These are phyloP conservation scores for Acanthopleura granulata DNA, from an alignment of 2,888 invertebrate genomes.

Conservation along the genomic window DNA sequence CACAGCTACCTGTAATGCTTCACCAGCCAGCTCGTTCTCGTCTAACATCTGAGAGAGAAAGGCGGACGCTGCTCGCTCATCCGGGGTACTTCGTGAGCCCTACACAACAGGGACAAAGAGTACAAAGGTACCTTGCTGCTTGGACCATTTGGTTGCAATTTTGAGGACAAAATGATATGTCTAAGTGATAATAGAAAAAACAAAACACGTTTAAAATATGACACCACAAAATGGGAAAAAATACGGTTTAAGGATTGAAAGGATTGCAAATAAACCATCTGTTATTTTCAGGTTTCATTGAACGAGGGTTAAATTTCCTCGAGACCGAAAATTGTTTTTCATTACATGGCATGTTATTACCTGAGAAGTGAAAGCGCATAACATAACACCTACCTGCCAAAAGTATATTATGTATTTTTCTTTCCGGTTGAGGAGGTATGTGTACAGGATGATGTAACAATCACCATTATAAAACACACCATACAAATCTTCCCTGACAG, in stretches of 20 bases:
- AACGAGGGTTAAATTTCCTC: too few species aligned
- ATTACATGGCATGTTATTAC: too few species aligned
- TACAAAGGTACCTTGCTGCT: too few species aligned
- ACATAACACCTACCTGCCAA: slow-evolving; percentile 76
- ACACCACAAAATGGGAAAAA: too few species aligned
- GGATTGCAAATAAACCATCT: too few species aligned
- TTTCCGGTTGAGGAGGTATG: slow-evolving; percentile 74
- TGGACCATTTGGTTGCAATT: too few species aligned
- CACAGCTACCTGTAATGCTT: slow-evolving; percentile 48
- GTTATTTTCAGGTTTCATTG: too few species aligned
- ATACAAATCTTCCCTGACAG: slow-evolving; percentile 77
- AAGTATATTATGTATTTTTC: slow-evolving; percentile 80
- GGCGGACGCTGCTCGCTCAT: slow-evolving; percentile 80
- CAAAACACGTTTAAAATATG: too few species aligned
- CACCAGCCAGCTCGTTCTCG: slow-evolving; percentile 48
- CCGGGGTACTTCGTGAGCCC: slow-evolving; percentile 81
- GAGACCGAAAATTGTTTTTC: neutral
- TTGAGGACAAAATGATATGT: too few species aligned
- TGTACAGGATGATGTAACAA: slow-evolving; percentile 86
- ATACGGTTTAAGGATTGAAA: too few species aligned
- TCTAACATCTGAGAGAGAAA: slow-evolving; percentile 73
- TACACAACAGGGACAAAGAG: slow-evolving; percentile 59
- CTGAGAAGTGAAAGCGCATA: neutral
- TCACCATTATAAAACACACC: slow-evolving; percentile 84
- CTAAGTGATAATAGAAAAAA: too few species aligned